phyloP scores from a whole-genome alignment of 2,797 vertebrate species.

The Columba guinea region DNA sequence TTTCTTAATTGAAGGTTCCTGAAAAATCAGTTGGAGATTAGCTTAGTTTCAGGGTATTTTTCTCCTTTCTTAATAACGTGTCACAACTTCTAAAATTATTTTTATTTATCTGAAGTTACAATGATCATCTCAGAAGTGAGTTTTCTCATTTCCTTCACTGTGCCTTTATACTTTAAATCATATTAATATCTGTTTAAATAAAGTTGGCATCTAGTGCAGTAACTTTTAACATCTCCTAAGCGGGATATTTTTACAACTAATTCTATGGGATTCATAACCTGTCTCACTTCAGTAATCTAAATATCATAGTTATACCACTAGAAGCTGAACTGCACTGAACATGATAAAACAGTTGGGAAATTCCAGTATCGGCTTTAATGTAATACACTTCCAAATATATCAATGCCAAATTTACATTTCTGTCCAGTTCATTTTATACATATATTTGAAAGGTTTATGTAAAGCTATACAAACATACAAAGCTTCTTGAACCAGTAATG shows the following conservation, averaged over 20 bases:
- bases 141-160: not conserved
- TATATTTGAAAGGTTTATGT: not conserved
- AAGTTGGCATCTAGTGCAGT: not conserved
- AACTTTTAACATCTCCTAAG: not conserved
- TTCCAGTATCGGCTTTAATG: not conserved
- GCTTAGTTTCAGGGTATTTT: not conserved
- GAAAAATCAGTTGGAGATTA: not conserved
- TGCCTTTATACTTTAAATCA: not conserved
- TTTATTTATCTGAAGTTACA: not conserved
- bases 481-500: not conserved
- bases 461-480: not conserved
- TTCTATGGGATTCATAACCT: not conserved
- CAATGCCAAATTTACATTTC: not conserved
- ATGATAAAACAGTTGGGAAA: not conserved
- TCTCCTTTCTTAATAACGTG: not conserved
- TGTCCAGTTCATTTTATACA: not conserved
- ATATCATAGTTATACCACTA: not conserved
- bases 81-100: not conserved
- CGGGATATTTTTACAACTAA: not conserved
- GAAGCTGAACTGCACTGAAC: not conserved
- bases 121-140: not conserved
- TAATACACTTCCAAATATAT: not conserved
- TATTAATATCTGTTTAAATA: not conserved
- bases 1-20: not conserved
- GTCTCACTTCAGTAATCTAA: not conserved